A percentile compares a stretch with the other conserved stretches of the same genome.
Evolutionary conservation across 2,888 invertebrate genomes (phyloP).

Genomic region (Chrysolina oricalcia): DNA sequence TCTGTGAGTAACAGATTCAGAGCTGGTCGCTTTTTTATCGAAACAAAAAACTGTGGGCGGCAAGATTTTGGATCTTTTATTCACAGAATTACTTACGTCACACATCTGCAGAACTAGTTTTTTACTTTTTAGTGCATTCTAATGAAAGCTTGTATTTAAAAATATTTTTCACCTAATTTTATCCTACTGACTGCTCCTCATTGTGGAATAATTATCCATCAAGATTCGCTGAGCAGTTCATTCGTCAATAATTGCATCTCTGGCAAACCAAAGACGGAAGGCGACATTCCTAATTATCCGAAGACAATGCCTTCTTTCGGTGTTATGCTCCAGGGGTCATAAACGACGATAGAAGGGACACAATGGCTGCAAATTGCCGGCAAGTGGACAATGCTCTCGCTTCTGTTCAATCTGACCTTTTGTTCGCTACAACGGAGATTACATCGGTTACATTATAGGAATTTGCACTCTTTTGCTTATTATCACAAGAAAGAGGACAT

Average conservation of each 20-base stretch:
- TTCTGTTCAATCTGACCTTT: slow-evolving; percentile 58
- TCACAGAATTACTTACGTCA: too few relatives aligned
- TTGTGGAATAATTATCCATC: too few relatives aligned
- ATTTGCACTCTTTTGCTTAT: slow-evolving; percentile 43
- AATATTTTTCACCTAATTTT: neutral
- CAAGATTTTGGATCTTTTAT: too few relatives aligned
- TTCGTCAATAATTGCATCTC: slow-evolving; percentile 6
- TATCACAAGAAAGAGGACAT: slow-evolving; percentile 36
- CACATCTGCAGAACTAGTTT: too few relatives aligned
- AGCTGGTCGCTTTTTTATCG: too few relatives aligned
- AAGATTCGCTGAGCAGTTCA: neutral
- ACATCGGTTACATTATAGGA: slow-evolving; percentile 59
- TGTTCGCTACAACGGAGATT: slow-evolving; percentile 53
- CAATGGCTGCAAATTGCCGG: slow-evolving; percentile 63
- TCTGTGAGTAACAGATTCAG: too few relatives aligned
- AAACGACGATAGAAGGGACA: slow-evolving; percentile 60
- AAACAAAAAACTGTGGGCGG: too few relatives aligned
- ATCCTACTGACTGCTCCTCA: too few relatives aligned
- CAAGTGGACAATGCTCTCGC: slow-evolving; percentile 62
- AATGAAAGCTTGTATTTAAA: too few relatives aligned
- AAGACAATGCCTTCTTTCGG: slow-evolving; percentile 50
- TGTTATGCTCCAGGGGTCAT: slow-evolving; percentile 52
- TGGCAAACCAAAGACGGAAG: slow-evolving; percentile 42
- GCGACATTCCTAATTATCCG: slow-evolving; percentile 57
- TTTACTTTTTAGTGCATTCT: too few relatives aligned